A percentile compares a stretch with the other conserved stretches of the same genome.
These are phyloP conservation scores for Dromius quadrimaculatus DNA, from an alignment of 2,888 invertebrate species.

Conservation along the genomic window DNA sequence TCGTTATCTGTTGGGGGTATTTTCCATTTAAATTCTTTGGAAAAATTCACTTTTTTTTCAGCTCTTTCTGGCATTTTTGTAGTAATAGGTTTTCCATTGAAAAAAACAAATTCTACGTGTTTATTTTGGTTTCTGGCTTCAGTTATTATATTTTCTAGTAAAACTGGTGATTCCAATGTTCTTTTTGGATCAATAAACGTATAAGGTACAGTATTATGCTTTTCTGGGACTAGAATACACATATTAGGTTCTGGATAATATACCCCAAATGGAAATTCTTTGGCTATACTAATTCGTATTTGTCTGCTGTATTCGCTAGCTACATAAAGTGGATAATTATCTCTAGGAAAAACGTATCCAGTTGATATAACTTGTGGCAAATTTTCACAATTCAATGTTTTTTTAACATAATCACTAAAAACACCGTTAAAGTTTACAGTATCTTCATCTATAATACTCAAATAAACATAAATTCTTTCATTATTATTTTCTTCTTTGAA, in stretches of 20 bases:
- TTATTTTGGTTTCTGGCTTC: not conserved
- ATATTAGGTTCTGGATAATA: conserved; percentile 20
- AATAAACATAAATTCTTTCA: conserved; percentile 8
- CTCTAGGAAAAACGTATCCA: conserved; percentile 9
- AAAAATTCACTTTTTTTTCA: not conserved
- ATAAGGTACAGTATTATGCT: conserved; percentile 3
- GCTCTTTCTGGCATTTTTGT: conserved; percentile 5
- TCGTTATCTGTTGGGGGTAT: not conserved
- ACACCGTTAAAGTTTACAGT: conserved; percentile 1
- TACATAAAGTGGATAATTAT: not conserved
- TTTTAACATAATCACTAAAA: not conserved
- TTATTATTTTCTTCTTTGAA: not conserved
- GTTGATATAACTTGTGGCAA: conserved; percentile 4
- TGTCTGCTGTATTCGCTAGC: conserved; percentile 9
- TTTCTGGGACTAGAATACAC: conserved; percentile 10
- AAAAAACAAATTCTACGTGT: not conserved
- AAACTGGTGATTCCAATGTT: conserved; percentile 6
- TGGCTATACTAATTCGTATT: conserved; percentile 19
- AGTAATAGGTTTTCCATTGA: conserved; percentile 1
- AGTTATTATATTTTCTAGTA: not conserved
- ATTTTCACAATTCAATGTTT: not conserved
- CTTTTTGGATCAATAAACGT: not conserved
- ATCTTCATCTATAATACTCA: conserved; percentile 10
- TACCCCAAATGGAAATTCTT: conserved; percentile 6
- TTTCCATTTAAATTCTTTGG: not conserved